These are phyloP conservation scores for Scaptodrosophila lebanonensis DNA, from an alignment of 1,140 invertebrate genomes.

Conservation along the genomic window DNA sequence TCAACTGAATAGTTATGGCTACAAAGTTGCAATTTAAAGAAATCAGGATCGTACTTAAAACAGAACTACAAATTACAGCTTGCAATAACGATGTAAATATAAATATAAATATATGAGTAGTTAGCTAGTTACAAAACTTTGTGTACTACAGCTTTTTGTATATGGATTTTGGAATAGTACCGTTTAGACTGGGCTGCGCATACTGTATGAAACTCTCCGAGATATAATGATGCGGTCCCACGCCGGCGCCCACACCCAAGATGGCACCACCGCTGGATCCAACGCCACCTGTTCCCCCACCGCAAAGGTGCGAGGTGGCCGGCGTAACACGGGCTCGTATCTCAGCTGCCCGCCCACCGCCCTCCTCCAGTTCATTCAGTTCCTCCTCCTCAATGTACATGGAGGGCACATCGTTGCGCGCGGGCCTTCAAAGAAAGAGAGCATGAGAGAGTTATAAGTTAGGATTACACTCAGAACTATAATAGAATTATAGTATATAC, in stretches of 20 bases:
- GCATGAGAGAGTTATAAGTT: too few species aligned
- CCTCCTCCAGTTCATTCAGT: conserved; percentile 69
- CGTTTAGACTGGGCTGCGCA: conserved; percentile 77
- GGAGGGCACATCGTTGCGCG: conserved; percentile 74
- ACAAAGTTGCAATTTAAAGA: too few species aligned
- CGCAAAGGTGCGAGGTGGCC: conserved; percentile 50
- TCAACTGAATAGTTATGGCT: conserved; percentile 56
- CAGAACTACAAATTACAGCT: conserved; percentile 32
- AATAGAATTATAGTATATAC: too few species aligned
- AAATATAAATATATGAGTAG: neutral
- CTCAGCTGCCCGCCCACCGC: conserved; percentile 54
- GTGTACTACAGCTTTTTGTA: conserved; percentile 68
- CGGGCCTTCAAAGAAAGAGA: conserved; percentile 49
- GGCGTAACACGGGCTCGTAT: conserved; percentile 62
- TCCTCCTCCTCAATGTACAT: conserved; percentile 77
- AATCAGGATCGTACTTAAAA: conserved; percentile 32
- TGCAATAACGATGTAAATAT: conserved; percentile 3
- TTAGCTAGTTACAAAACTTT: conserved; percentile 16
- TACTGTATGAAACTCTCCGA: conserved; percentile 77
- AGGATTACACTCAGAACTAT: too few species aligned
- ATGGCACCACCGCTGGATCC: conserved; percentile 36
- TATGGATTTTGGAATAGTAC: conserved; percentile 77
- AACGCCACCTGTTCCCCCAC: conserved; percentile 9
- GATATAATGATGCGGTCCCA: conserved; percentile 74
- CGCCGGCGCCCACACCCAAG: conserved; percentile 54